phyloP scores from a whole-genome alignment of 1,140 invertebrate species.

The Drosophila nikananu region DNA sequence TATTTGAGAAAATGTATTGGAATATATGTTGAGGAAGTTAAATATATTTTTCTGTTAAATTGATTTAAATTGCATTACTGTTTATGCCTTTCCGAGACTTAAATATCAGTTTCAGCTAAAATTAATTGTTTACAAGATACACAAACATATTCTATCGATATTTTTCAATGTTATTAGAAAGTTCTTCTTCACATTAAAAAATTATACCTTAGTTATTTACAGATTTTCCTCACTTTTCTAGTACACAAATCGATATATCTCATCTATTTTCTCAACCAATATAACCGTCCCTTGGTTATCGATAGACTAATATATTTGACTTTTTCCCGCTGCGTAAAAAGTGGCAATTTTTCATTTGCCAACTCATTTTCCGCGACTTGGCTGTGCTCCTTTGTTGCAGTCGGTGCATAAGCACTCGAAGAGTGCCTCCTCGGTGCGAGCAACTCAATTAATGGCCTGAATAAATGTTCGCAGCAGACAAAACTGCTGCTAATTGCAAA shows the following conservation, averaged over 20 bases:
- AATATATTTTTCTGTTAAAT: too few relatives aligned
- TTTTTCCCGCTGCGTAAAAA: slow-evolving; percentile 9
- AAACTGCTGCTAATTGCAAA: slow-evolving; percentile 82
- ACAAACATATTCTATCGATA: too few relatives aligned
- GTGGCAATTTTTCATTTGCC: slow-evolving; percentile 32
- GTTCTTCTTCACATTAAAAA: neutral
- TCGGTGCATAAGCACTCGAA: slow-evolving; percentile 51
- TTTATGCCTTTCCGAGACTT: neutral
- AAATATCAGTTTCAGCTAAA: too few relatives aligned
- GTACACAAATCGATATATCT: neutral
- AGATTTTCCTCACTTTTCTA: neutral
- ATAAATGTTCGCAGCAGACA: slow-evolving; percentile 76
- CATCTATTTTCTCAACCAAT: neutral
- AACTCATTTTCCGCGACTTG: slow-evolving; percentile 29
- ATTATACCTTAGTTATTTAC: neutral
- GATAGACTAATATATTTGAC: slow-evolving; percentile 3
- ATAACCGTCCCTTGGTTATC: neutral
- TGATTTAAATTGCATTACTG: neutral
- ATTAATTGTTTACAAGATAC: too few relatives aligned
- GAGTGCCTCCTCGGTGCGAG: slow-evolving; percentile 46
- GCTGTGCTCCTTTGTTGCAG: slow-evolving; percentile 32
- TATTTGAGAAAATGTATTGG: neutral
- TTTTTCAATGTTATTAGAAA: neutral
- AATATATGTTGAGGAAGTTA: neutral
- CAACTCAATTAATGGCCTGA: slow-evolving; percentile 79